Base-by-base conservation (phyloP, 2,113 vertebrate genomes). In the Melanocharis versteri region DNA sequence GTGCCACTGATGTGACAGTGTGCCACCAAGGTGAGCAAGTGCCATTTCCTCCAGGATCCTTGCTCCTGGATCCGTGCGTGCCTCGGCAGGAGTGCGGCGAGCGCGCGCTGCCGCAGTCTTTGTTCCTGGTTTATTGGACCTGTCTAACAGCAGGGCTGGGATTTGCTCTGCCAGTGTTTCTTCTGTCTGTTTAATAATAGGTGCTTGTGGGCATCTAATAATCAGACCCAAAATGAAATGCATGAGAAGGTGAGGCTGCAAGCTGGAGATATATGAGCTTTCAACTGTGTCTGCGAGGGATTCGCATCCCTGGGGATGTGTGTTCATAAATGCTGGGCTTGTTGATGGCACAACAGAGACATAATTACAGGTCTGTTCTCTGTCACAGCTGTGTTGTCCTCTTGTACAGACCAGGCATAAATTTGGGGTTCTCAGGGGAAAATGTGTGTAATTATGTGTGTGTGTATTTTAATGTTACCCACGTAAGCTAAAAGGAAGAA, bases 261-360 rank as follows among this genome's bases (percentile, higher is more conserved):
- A 45, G 50, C 35, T 16, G 60, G 89, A 79, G 84, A 47, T 57
- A 0, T 0, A 22, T 21, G 79, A 75, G 83, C 51, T 80, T 66
- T 75, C 54, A 22, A 1, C 69, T 39, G 45, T 10, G 75, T n/a
- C 7, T 66, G 69, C 0, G 1, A 61, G 83, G 71, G 79, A 65
- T 47, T 48, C 0, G 0, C 19, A 1, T 84, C 90, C 91, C 85
- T 21, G 54, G 92, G 92, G 91, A 57, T 44, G 44, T 6, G 22
- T 44, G 72, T 84, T 80, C 44, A 13, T 82, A 89, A 93, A 58
- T 44, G 78, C 70, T 1, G 3, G 40, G 53, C 70, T 83, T 91
- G 84, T 83, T 90, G 89, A 76, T 89, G 93, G 85, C 92, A 91
- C 91, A 92, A 89, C 19, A 66, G 72, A 95, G 85, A 87, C 83